Evolutionary conservation across 2,888 invertebrate genomes (phyloP).

Genomic region (Falcaria lacertinaria): DNA sequence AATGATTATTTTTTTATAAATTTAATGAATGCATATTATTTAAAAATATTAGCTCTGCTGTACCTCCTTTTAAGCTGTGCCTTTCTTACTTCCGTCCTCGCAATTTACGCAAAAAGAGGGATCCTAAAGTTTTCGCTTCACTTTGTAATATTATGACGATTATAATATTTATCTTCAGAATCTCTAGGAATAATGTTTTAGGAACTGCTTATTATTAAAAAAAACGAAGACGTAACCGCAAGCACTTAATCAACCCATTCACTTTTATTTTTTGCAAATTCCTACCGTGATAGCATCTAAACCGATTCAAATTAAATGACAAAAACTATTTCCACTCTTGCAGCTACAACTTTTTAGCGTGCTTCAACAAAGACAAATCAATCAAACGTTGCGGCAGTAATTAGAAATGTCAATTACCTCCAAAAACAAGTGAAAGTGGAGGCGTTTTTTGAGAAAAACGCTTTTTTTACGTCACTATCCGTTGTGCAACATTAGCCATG

Average conservation of each 20-base stretch:
- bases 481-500: conserved; percentile 38
- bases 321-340: not conserved
- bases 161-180: too few species aligned
- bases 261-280: not conserved
- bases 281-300: not conserved
- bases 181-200: too few species aligned
- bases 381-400: conserved; percentile 14
- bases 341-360: not conserved
- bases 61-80: too few species aligned
- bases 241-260: not conserved
- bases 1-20: too few species aligned
- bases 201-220: too few species aligned
- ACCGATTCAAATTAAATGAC: not conserved
- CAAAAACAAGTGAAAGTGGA: conserved; percentile 29
- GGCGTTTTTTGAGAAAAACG: conserved; percentile 24
- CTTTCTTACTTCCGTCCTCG: too few species aligned
- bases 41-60: too few species aligned
- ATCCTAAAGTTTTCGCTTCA: too few species aligned
- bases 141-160: too few species aligned
- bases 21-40: too few species aligned
- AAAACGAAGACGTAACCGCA: too few species aligned
- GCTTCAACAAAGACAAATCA: conserved; percentile 1
- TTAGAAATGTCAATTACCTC: conserved; percentile 33
- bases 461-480: conserved; percentile 30
- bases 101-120: too few species aligned